These are phyloP conservation scores for Chamaedrilus cognettii DNA, from an alignment of 2,888 invertebrate genomes.

Conservation along the genomic window DNA sequence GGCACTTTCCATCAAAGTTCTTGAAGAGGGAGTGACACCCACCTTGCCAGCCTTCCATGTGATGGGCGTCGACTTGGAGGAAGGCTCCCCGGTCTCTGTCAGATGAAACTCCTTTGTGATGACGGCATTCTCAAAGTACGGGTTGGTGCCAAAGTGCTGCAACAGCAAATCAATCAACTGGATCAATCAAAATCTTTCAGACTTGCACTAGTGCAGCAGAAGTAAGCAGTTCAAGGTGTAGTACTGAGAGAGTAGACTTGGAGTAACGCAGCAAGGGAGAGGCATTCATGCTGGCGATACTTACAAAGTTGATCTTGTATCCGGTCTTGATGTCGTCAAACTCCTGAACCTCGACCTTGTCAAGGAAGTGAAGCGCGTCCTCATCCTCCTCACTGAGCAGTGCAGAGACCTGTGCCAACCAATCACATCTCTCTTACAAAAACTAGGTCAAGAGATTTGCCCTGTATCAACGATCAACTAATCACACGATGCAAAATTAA, in stretches of 20 bases:
- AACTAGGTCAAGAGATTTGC: too few species aligned
- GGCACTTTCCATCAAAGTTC: too few species aligned
- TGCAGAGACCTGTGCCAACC: constrained; percentile 78
- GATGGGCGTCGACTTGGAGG: constrained; percentile 75
- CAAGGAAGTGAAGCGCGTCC: constrained; percentile 63
- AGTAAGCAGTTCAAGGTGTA: too few species aligned
- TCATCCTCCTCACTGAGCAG: constrained; percentile 82
- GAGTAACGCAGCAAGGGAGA: too few species aligned
- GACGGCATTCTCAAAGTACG: constrained; percentile 78
- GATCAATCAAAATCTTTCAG: too few species aligned
- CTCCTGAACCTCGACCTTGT: constrained; percentile 73
- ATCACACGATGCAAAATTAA: too few species aligned
- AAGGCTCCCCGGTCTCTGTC: constrained; percentile 70
- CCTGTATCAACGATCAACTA: too few species aligned
- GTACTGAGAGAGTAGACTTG: too few species aligned
- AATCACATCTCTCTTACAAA: too few species aligned
- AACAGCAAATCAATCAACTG: constrained; percentile 14
- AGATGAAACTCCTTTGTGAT: constrained; percentile 79
- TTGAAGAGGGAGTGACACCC: constrained; percentile 24
- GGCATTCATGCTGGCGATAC: too few species aligned
- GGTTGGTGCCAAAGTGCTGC: constrained; percentile 73
- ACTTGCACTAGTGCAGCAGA: too few species aligned
- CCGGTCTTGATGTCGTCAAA: constrained; percentile 86
- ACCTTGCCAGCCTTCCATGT: constrained; percentile 79
- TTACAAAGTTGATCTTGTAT: constrained; percentile 64